Evolutionary conservation across 2,113 vertebrate genomes (phyloP), one percentile per base, ranked within the genome.

Genomic region (Taxidea taxus): DNA sequence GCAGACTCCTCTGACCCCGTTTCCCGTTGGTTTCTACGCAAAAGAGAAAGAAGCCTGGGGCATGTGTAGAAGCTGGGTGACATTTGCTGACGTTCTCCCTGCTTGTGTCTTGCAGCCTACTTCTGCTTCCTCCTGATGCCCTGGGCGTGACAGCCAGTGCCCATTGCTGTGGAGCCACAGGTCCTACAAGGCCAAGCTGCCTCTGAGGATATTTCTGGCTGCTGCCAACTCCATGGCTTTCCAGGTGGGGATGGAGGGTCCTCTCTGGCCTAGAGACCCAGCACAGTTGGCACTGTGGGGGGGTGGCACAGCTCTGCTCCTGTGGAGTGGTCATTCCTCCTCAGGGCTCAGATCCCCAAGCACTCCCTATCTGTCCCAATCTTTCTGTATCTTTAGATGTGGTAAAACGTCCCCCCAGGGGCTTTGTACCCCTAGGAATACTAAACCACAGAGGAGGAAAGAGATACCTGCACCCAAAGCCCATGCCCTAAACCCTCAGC

Each of bases 201-300:
- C 99, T 90, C 96, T 99, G 97, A 97, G 99, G 94, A 98, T 99
- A 97, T 99, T 99, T 6, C 98, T 99, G 97, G 99, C 99, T 54
- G 98, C 87, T 7, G 99, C 98, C 95, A 99, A 99, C 97, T 99
- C 99, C 97, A 99, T 99, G 99, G 99, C 99, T 97, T 99, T 99
- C 97, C 99, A 99, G 99, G 99, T 99, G 81, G 90, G 98, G 7
- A 93, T 37, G 37, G 72, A 20, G 34, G 51, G 86, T 20, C 34
- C 31, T 54, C 68, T 39, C 62, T 78, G 87, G 16, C 18, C 47
- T 16, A 39, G 80, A 75, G 56, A 70, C 34, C 39, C 15, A 27
- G 74, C 6, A 0, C 25, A 14, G 47, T 13, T 6, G 11, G 37
- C 72, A 14, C n/a, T 44, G 39, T 14, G 84, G 20, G 21, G 20